Evolutionary conservation across 1,140 invertebrate species (phyloP).

Genomic region (Bemisia tabaci): DNA sequence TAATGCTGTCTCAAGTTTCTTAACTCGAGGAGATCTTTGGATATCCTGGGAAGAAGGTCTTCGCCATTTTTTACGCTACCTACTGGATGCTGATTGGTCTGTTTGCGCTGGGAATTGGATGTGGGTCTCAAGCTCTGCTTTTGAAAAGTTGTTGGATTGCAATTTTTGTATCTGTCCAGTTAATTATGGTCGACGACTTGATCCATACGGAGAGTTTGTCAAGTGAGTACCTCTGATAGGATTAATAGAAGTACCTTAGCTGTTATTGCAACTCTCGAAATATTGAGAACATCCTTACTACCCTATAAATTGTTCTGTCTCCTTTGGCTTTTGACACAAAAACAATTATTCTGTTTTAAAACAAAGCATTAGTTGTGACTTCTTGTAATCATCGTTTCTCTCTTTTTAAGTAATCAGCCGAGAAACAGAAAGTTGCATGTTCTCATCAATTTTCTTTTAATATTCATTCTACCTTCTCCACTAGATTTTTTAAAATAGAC

Average conservation of each 20-base stretch:
- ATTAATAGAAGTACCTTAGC: neutral
- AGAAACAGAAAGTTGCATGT: too few species aligned
- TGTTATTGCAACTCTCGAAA: neutral
- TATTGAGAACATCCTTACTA: too few species aligned
- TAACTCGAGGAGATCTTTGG: constrained; percentile 59
- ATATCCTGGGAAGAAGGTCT: constrained; percentile 54
- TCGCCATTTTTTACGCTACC: constrained; percentile 45
- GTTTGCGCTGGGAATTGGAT: constrained; percentile 68
- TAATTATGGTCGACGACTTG: constrained; percentile 49
- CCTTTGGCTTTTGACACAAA: too few species aligned
- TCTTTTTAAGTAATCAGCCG: too few species aligned
- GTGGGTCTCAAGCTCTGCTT: constrained; percentile 62
- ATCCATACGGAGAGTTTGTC: constrained; percentile 53
- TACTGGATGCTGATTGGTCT: constrained; percentile 59
- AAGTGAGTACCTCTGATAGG: constrained; percentile 31
- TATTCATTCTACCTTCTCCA: too few species aligned
- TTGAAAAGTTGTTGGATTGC: constrained; percentile 48
- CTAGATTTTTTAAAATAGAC: too few species aligned
- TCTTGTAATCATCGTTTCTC: too few species aligned
- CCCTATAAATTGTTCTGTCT: too few species aligned
- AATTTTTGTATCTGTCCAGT: constrained; percentile 50
- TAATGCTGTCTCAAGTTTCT: constrained; percentile 55
- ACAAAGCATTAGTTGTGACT: too few species aligned
- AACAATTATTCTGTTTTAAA: too few species aligned
- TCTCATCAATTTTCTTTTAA: too few species aligned